Base-by-base conservation (phyloP, 2,888 invertebrate species). In the Limnephilus marmoratus region DNA sequence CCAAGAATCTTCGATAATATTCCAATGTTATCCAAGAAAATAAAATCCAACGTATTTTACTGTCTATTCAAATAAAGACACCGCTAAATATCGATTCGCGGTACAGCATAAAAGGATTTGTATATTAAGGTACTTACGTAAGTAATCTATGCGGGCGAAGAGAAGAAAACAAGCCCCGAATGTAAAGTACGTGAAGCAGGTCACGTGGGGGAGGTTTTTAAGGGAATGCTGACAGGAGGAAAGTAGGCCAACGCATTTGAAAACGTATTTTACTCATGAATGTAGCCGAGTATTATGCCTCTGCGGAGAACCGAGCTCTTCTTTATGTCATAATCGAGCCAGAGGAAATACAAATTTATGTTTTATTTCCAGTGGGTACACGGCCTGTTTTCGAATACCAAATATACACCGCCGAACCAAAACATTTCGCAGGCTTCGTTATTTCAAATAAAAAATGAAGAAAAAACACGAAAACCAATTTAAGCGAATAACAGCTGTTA, bases 81-180 rank as follows among this genome's bases (percentile, higher is more conserved):
- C 7, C n/a, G 68, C 68, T 68, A 24, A 24, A 68, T 68, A 68
- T 68, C 68, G 68, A 68, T 68, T 68, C 68, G 34, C 31, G 13
- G 82, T 82, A 82, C 82, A 82, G 15, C 31, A 82, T 29, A 82
- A 82, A 82, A 13, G 82, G 82, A 82, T 34, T 82, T 34, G 29
- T 82, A n/a, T 68, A 68, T 68, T 68, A 68, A 24, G 68, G 82
- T 15, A 37, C 85, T 85, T 88, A 88, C 53, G 53, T 83, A 41
- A 37, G 87, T 87, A 87, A 87, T 87, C 87, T 87, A 49, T 45
- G 41, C 15, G 68, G 68, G n/a, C 29, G 31, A 53, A 37, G 53
- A 68, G 68, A 88, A 49, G 24, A 88, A 88, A 89, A 89, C 81
- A 89, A n/a, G 81, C 81, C 88, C 88, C n/a, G n/a, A 89, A 89